Conservation (phyloP, 2,113 vertebrate species). For the Fregetta grallaria region DNA sequence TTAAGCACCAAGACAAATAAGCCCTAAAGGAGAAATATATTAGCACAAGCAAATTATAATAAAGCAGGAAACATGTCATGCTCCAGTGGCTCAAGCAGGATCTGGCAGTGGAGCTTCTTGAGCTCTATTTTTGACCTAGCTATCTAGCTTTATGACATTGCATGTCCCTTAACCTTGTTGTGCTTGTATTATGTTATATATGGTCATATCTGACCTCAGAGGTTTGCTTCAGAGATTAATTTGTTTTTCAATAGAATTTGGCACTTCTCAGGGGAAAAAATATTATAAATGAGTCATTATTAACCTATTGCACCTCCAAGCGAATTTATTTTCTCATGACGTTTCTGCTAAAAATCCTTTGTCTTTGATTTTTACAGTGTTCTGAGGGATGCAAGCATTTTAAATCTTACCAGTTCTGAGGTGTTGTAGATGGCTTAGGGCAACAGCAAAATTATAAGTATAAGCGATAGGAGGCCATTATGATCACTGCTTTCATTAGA, state of each 20-base stretch:
- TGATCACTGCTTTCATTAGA: not conserved
- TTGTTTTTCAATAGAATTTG: not conserved
- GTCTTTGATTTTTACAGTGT: not conserved
- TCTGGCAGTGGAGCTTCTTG: not conserved
- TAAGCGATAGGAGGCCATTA: not conserved
- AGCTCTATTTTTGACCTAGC: not conserved
- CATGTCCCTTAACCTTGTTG: not conserved
- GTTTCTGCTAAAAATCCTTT: not conserved
- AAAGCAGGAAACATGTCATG: not conserved
- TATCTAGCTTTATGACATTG: not conserved
- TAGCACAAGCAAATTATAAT: not conserved
- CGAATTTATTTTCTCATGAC: not conserved
- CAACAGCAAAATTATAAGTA: not conserved
- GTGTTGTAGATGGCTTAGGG: not conserved
- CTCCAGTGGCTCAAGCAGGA: not conserved
- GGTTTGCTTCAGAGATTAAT: not conserved
- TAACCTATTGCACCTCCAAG: not conserved
- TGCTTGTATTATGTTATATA: not conserved
- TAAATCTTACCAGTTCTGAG: not conserved
- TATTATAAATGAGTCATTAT: not conserved
- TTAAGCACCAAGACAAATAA: not conserved
- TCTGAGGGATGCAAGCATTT: not conserved
- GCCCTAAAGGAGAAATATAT: not conserved
- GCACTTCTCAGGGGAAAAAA: not conserved
- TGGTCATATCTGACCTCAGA: not conserved